Conservation (phyloP, 1,140 invertebrate genomes). For the Camponotus pennsylvanicus region DNA sequence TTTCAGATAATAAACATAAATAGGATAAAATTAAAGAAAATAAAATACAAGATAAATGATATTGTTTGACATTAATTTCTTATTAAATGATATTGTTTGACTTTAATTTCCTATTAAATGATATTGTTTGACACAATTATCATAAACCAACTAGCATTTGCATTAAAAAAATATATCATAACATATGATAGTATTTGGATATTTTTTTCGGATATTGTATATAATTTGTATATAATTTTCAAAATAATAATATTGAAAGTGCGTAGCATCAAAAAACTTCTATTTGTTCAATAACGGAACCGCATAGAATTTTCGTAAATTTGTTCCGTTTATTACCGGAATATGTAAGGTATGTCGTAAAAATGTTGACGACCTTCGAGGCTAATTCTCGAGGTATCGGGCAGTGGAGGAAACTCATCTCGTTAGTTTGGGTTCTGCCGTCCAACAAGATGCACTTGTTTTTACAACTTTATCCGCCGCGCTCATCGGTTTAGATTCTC, state of each 20-base stretch:
- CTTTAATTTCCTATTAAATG: background rate
- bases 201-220: no score
- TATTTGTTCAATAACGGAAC: background rate
- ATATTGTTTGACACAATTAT: background rate
- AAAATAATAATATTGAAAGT: background rate
- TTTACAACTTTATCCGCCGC: background rate
- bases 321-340: constrained; percentile 17
- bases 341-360: constrained; percentile 74
- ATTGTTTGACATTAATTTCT: background rate
- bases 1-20: background rate
- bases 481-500: background rate
- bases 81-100: background rate
- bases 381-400: constrained; percentile 62
- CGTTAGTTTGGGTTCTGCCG: constrained; percentile 78
- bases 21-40: background rate
- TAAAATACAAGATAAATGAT: background rate
- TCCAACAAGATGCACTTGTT: constrained; percentile 80
- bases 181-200: no score
- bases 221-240: background rate
- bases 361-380: constrained; percentile 82
- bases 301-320: constrained; percentile 49
- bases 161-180: no score
- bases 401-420: constrained; percentile 79
- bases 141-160: background rate
- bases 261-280: background rate